Percentiles rank a stretch among this genome's conserved stretches.
Evolutionary conservation across 2,113 vertebrate genomes (phyloP).

Genomic region (Poicephalus meyeri): DNA sequence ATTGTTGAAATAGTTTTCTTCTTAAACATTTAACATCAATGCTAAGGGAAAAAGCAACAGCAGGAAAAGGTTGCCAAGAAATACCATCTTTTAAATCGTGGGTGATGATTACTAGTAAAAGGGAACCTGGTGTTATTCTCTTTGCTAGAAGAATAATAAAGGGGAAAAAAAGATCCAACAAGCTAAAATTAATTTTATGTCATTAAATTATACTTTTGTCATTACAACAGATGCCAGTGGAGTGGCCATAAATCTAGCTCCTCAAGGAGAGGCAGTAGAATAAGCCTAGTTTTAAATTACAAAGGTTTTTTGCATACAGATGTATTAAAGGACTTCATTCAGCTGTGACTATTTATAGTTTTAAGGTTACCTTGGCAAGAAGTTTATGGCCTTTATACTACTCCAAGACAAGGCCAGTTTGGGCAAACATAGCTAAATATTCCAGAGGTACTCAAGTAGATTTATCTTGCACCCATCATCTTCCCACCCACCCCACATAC

Average conservation of each 20-base stretch:
- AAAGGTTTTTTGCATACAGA: not conserved
- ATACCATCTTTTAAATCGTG: not conserved
- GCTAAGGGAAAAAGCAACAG: not conserved
- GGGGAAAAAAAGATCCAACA: accelerated
- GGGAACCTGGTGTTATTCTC: not conserved
- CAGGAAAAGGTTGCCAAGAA: not conserved
- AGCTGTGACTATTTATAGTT: not conserved
- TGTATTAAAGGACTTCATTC: not conserved
- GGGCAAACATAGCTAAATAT: not conserved
- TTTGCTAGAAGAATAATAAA: not conserved
- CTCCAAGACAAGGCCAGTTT: not conserved
- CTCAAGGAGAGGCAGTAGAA: not conserved
- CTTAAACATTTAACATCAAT: not conserved
- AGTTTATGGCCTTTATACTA: not conserved
- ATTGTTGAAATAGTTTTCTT: not conserved
- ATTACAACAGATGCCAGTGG: not conserved
- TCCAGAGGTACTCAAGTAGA: not conserved
- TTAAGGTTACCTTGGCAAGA: not conserved
- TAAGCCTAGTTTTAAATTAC: not conserved
- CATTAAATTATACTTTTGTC: not conserved
- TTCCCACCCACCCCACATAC: not conserved
- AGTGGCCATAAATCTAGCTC: not conserved
- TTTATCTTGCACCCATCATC: not conserved
- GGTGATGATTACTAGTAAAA: not conserved
- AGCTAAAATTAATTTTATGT: not conserved